Conservation (phyloP, 2,113 vertebrate species). For the Nymphicus hollandicus region DNA sequence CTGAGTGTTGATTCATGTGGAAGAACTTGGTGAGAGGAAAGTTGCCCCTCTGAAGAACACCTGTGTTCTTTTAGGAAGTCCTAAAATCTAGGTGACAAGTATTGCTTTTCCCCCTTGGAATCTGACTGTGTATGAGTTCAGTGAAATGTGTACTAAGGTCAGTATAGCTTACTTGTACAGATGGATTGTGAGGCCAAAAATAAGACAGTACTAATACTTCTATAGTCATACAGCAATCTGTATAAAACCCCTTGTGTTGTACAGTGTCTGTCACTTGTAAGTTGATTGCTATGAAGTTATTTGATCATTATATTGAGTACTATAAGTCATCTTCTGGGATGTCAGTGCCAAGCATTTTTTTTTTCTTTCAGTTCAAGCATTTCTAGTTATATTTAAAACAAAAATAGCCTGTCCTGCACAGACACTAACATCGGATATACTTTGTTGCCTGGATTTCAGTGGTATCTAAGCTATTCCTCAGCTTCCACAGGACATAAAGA, state of each 20-base stretch:
- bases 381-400: not conserved
- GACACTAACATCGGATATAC: not conserved
- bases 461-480: not conserved
- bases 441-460: not conserved
- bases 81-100: not conserved
- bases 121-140: not conserved
- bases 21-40: not conserved
- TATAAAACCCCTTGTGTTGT: not conserved
- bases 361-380: not conserved
- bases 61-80: not conserved
- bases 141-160: not conserved
- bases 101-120: not conserved
- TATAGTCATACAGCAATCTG: not conserved
- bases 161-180: not conserved
- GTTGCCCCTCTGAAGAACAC: not conserved
- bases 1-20: not conserved
- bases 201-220: not conserved
- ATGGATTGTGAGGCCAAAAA: not conserved
- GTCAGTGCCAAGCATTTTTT: not conserved
- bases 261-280: not conserved
- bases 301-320: not conserved
- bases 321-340: not conserved
- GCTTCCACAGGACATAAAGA: not conserved
- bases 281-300: not conserved
- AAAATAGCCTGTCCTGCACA: not conserved